Base-by-base conservation (phyloP, 2,797 vertebrate species). In the Oceanodroma leucorhoa region DNA sequence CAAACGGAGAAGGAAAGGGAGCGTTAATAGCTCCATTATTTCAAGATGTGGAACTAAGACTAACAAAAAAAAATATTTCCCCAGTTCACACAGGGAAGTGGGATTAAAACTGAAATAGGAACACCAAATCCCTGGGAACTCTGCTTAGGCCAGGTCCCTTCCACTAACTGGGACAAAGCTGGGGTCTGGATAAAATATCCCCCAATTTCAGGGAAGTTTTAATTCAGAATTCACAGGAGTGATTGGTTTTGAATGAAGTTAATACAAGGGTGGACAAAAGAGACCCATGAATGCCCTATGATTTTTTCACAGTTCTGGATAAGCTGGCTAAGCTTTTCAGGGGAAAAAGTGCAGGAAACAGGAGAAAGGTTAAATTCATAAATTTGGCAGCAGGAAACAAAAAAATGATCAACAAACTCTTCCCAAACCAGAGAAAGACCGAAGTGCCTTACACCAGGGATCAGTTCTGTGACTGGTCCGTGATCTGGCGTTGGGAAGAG, bases 401-500 rank as follows among this genome's bases (percentile, higher is more conserved):
- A 60, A 64, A 51, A 21, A 5, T 4, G 0, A 53, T 2, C 11
- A 70, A 36, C 32, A 78, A 66, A 36, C 14, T 66, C 46, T 64
- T 72, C 40, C 48, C 23, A 34, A 55, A 45, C 5, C 1, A 4
- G n/a, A 50, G 34, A n/a, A 81, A 53, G 43, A 60, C 32, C 26
- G 15, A 72, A 26, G 15, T 18, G 20, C 14, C 18, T 64, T 19
- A 60, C 5, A 51, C 5, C 1, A 1, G 21, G 26, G 14, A 45
- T n/a, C 9, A 1, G 27, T 34, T 64, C n/a, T 43, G 36, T 1
- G 2, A 38, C 45, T 18, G 21, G 34, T 34, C 5, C 1, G 0
- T 6, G 40, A 30, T 21, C 40, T 27, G 19, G 6, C 1, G 2
- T 3, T 17, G n/a, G 62, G 46, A 69, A 36, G 43, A 69, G 72